Evolutionary conservation across 1,140 invertebrate genomes (phyloP).

Genomic region (Brachionus asplanchnoidis): DNA sequence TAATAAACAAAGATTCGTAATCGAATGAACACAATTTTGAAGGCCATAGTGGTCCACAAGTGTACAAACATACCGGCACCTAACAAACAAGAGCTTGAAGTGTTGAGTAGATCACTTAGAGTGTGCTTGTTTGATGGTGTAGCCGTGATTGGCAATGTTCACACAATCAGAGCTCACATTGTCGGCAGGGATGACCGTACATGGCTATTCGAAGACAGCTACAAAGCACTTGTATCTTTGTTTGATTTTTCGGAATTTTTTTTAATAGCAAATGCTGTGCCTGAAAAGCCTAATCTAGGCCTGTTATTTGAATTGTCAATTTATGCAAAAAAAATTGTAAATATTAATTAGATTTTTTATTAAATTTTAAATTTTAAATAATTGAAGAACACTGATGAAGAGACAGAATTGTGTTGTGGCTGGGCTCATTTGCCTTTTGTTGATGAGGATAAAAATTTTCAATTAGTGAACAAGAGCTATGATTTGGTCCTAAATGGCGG

Average conservation of each 20-base stretch:
- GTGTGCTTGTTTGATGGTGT: slow-evolving; percentile 32
- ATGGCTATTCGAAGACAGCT: slow-evolving; percentile 29
- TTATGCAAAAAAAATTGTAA: slow-evolving; percentile 25
- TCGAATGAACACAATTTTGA: not conserved
- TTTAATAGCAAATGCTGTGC: not conserved
- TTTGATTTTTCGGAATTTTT: slow-evolving; percentile 40
- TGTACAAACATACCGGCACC: slow-evolving; percentile 27
- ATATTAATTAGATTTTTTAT: not conserved
- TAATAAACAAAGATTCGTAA: not conserved
- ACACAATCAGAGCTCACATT: slow-evolving; percentile 20
- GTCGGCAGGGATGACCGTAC: slow-evolving; percentile 26
- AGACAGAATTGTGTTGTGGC: slow-evolving; percentile 38
- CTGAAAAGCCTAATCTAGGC: slow-evolving; percentile 27
- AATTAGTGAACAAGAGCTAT: slow-evolving; percentile 22
- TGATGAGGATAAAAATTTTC: not conserved
- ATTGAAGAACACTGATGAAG: slow-evolving; percentile 5
- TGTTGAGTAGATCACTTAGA: not conserved
- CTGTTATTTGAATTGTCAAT: slow-evolving; percentile 27
- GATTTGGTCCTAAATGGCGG: slow-evolving; percentile 35
- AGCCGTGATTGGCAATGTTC: not conserved
- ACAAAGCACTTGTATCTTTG: not conserved
- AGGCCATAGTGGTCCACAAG: not conserved
- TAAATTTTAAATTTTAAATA: not conserved
- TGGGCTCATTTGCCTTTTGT: slow-evolving; percentile 35
- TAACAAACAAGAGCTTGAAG: slow-evolving; percentile 28